Base-by-base conservation (phyloP, 2,888 invertebrate genomes). In the Argyresthia albistria region DNA sequence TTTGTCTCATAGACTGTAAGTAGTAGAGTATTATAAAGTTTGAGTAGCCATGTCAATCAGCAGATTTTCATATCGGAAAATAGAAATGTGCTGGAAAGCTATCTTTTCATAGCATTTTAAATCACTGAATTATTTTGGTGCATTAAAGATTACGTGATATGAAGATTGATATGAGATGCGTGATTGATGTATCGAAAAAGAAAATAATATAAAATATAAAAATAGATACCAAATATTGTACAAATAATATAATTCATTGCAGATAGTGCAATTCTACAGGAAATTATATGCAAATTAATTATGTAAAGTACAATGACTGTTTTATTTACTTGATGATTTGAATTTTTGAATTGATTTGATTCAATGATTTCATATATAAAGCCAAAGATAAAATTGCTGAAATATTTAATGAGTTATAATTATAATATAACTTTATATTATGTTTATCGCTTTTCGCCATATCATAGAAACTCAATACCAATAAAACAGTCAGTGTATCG, bases 141-240 rank as follows among this genome's bases (percentile, higher is more conserved):
- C 42, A 12, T 42, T 42, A 42, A 42, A 12, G 12, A 42, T 42
- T 6, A n/a, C 25, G 25, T 25, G 25, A 25, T 25, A 25, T 25
- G 25, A 25, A 25, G 25, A 16, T 43, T 16, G 35, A 51, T 60
- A 73, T 74, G 72, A 69, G 58, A 69, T 76, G 71, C 37, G 48
- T 37, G 48, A 39, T 74, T 69, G 71, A 65, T 74, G 72, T 74
- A 69, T 72, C 69, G 69, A 58, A 59, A 39, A 39, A 8, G 39
- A 39, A 39, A 39, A 39, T 39, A 39, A 8, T 1, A 39, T n/a
- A 39, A 39, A 39, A 39, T 36, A 36, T 36, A n/a, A n/a, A n/a
- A n/a, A n/a, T 60, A 63, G 63, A 58, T 52, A 55, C 15, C 52
- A 53, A 51, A 16, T 43, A 65, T 58, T 62, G 66, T 63, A 63